Evolutionary conservation across 2,888 invertebrate species (phyloP).

Genomic region (Drosophila anomalata): DNA sequence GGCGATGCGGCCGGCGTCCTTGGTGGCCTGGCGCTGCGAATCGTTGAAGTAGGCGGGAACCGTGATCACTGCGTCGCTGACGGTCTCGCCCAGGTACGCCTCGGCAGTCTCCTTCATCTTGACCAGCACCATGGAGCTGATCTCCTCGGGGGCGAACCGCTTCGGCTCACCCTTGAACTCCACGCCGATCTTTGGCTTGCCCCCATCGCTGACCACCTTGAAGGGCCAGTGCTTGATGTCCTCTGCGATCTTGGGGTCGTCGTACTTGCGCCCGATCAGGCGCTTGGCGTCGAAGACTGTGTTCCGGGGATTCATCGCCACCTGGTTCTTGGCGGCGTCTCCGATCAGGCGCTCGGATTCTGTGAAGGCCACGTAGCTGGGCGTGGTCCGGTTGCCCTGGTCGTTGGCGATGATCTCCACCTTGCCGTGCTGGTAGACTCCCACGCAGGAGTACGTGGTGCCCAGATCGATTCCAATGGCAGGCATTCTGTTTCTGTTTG

Average conservation of each 20-base stretch:
- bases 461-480: slow-evolving; percentile 86
- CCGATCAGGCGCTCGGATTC: slow-evolving; percentile 89
- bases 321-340: slow-evolving; percentile 93
- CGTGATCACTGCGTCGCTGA: slow-evolving; percentile 93
- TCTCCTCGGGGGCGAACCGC: slow-evolving; percentile 94
- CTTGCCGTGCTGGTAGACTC: slow-evolving; percentile 92
- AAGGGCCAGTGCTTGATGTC: slow-evolving; percentile 98
- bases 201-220: slow-evolving; percentile 91
- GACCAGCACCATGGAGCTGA: slow-evolving; percentile 95
- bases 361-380: slow-evolving; percentile 89
- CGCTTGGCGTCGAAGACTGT: slow-evolving; percentile 97
- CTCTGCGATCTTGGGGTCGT: slow-evolving; percentile 93
- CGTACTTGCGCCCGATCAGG: slow-evolving; percentile 95
- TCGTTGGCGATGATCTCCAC: slow-evolving; percentile 94
- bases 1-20: slow-evolving; percentile 95
- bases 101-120: slow-evolving; percentile 97
- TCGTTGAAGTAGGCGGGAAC: slow-evolving; percentile 96
- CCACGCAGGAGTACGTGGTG: slow-evolving; percentile 90
- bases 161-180: slow-evolving; percentile 95
- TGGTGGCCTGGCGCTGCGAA: slow-evolving; percentile 95
- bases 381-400: slow-evolving; percentile 86
- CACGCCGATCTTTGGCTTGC: slow-evolving; percentile 92
- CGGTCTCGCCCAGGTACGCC: slow-evolving; percentile 92
- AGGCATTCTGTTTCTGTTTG: slow-evolving; percentile 81
- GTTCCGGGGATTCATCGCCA: slow-evolving; percentile 94